phyloP scores from a whole-genome alignment of 2,888 invertebrate genomes.

The Trachelus stipa region DNA sequence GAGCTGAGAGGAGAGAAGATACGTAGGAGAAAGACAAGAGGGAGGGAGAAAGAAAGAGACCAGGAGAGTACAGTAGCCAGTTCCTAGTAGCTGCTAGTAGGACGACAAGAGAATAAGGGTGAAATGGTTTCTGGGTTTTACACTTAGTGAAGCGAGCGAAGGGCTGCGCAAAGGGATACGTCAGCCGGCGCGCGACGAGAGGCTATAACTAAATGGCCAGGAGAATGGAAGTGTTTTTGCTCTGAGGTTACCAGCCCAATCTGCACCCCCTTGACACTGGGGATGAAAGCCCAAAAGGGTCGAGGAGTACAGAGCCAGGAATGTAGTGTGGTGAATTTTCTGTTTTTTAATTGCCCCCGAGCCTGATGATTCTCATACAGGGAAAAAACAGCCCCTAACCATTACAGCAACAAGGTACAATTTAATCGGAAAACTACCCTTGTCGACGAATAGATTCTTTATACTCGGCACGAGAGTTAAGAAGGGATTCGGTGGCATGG shows the following conservation, averaged over 20 bases:
- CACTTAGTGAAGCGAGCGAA: constrained; percentile 26
- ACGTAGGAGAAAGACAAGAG: constrained; percentile 7
- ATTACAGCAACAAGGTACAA: neutral
- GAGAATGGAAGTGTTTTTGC: constrained; percentile 37
- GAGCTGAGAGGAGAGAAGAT: neutral
- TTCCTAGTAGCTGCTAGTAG: neutral
- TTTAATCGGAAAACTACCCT: neutral
- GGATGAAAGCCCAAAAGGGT: neutral
- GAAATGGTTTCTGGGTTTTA: constrained; percentile 31
- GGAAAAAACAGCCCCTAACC: neutral
- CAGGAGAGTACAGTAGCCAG: neutral
- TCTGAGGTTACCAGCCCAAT: constrained; percentile 29
- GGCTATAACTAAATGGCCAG: constrained; percentile 29
- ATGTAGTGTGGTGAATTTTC: neutral
- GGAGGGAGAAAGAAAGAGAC: constrained; percentile 12
- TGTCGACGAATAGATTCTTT: neutral
- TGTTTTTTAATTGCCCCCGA: neutral
- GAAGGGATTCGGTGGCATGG: neutral
- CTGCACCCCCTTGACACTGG: neutral
- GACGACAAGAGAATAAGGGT: neutral
- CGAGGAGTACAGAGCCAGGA: neutral
- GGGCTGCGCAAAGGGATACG: constrained; percentile 12
- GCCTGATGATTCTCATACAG: neutral
- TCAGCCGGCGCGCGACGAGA: constrained; percentile 2
- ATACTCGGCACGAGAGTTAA: neutral